These are phyloP conservation scores for Brachionus koreanus DNA, from an alignment of 1,140 invertebrate genomes.

Conservation along the genomic window DNA sequence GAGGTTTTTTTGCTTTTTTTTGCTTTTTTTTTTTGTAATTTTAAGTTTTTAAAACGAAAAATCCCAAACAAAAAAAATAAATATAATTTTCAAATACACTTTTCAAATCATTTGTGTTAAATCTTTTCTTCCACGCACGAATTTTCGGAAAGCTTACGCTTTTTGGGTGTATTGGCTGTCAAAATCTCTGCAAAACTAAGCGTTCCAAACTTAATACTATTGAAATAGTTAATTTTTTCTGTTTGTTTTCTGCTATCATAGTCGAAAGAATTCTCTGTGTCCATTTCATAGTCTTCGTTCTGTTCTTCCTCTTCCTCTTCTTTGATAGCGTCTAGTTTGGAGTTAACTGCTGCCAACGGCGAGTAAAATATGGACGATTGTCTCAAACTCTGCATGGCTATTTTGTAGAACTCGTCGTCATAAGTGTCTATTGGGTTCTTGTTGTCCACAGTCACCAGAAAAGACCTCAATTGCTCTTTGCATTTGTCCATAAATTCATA, in stretches of 20 bases:
- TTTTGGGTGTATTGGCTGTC: not conserved
- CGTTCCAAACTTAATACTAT: not conserved
- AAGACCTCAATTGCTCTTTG: not conserved
- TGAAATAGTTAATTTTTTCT: not conserved
- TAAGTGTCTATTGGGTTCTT: slow-evolving; percentile 8
- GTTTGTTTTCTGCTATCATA: slow-evolving; percentile 11
- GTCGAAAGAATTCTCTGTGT: not conserved
- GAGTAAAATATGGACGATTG: not conserved
- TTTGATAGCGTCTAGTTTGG: slow-evolving; percentile 20
- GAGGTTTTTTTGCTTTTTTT: not conserved
- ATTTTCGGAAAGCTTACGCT: slow-evolving; percentile 27
- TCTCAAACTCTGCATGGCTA: not conserved
- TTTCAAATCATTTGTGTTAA: not conserved
- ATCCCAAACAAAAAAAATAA: not conserved
- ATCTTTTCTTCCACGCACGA: slow-evolving; percentile 5
- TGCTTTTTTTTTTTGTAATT: slow-evolving; percentile 10
- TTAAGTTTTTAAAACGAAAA: slow-evolving; percentile 12
- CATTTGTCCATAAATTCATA: slow-evolving; percentile 7
- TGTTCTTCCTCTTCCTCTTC: slow-evolving; percentile 12
- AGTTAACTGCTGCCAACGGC: not conserved
- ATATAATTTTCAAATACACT: not conserved
- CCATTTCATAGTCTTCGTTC: not conserved
- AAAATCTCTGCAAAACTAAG: slow-evolving; percentile 16
- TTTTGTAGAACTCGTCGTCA: slow-evolving; percentile 8
- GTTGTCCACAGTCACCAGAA: not conserved